These are phyloP conservation scores for Oxyscelio sp. DNA, from an alignment of 2,888 invertebrate species.

Conservation along the genomic window DNA sequence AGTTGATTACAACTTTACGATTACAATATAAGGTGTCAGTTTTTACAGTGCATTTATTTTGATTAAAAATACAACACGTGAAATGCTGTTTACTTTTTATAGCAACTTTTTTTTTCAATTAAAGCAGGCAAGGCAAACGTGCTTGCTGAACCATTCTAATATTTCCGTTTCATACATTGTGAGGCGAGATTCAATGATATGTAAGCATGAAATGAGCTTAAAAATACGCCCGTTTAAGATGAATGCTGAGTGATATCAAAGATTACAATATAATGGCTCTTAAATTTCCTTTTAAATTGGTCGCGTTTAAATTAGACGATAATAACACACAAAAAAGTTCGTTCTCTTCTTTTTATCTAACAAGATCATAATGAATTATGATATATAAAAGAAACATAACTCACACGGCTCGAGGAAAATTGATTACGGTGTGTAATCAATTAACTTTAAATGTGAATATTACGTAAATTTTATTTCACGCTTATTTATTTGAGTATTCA, in stretches of 20 bases:
- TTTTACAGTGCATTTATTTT: too few species aligned
- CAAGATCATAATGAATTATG: background rate
- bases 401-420: background rate
- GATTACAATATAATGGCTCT: background rate
- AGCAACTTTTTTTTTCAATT: constrained; percentile 27
- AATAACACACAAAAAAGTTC: background rate
- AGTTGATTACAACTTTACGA: too few species aligned
- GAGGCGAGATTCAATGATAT: constrained; percentile 14
- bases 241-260: constrained; percentile 4
- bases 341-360: too few species aligned
- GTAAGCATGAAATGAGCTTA: background rate
- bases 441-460: background rate
- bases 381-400: background rate
- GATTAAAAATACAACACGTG: constrained; percentile 20
- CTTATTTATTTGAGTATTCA: too few species aligned
- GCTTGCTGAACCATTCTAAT: constrained; percentile 45
- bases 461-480: too few species aligned
- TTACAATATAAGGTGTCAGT: too few species aligned
- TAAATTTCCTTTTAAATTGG: background rate
- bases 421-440: background rate
- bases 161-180: constrained; percentile 36
- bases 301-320: background rate
- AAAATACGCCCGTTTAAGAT: constrained; percentile 2
- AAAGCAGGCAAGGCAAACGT: constrained; percentile 35
- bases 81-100: constrained; percentile 26